Evolutionary conservation across 2,888 invertebrate genomes (phyloP).

Genomic region (Spicauda simplicius): DNA sequence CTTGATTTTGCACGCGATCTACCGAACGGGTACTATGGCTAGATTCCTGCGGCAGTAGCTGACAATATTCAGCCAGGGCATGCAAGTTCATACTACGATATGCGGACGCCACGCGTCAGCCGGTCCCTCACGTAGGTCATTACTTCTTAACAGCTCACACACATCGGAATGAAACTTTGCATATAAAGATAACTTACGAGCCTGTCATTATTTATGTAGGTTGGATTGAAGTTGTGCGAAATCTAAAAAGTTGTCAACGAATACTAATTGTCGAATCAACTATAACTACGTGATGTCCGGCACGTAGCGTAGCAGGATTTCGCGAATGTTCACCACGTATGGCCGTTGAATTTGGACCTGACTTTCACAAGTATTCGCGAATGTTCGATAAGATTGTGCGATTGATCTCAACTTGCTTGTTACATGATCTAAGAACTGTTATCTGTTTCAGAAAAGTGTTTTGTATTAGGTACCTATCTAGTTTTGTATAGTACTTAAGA

Average conservation of each 20-base stretch:
- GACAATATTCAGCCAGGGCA: conserved; percentile 13
- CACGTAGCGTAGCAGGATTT: conserved; percentile 31
- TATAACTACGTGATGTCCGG: conserved; percentile 36
- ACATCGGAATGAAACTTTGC: conserved; percentile 37
- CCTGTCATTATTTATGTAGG: conserved; percentile 29
- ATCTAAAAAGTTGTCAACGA: conserved; percentile 34
- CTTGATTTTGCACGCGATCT: neutral
- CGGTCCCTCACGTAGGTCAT: conserved; percentile 35
- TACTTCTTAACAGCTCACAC: conserved; percentile 36
- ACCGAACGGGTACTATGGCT: neutral
- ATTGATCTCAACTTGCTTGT: neutral
- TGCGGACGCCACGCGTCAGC: conserved; percentile 24
- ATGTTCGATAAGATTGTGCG: neutral
- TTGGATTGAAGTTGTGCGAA: conserved; percentile 29
- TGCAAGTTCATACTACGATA: conserved; percentile 17
- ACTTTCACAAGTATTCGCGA: conserved; percentile 4
- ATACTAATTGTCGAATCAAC: conserved; percentile 36
- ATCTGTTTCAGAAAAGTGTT: no score
- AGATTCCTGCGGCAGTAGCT: neutral
- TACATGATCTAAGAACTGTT: no score
- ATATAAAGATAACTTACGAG: conserved; percentile 36
- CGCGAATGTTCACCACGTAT: conserved; percentile 22
- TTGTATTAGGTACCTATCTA: no score
- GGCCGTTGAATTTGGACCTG: neutral
- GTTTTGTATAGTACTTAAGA: no score